Evolutionary conservation across 2,888 invertebrate genomes (phyloP).

Genomic region (Melinopterus prodromus): DNA sequence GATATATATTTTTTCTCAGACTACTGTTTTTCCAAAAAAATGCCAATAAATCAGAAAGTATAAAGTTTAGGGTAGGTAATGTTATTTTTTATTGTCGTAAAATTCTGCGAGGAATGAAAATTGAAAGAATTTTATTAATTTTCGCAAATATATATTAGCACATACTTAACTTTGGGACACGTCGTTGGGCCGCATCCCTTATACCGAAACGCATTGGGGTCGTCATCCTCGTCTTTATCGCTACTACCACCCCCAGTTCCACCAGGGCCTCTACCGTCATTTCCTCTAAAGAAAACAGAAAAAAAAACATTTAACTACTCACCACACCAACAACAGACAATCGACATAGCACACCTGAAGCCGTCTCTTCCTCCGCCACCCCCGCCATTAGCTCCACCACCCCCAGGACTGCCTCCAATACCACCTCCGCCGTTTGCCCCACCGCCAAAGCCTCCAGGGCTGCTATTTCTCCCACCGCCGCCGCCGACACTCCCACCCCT

Average conservation of each 20-base stretch:
- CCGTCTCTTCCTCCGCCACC: background rate
- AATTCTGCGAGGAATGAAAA: too few species aligned
- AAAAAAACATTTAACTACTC: background rate
- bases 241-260: background rate
- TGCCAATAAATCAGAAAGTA: too few species aligned
- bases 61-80: too few species aligned
- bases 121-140: too few species aligned
- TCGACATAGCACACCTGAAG: background rate
- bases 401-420: conserved; percentile 12
- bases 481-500: background rate
- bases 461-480: background rate
- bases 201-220: background rate
- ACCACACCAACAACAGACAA: background rate
- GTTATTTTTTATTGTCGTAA: too few species aligned
- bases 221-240: background rate
- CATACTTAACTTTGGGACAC: background rate
- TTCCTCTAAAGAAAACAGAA: background rate
- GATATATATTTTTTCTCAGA: too few species aligned
- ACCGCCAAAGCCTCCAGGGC: background rate
- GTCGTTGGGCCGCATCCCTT: background rate
- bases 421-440: background rate
- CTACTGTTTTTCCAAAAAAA: too few species aligned
- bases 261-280: background rate
- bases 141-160: too few species aligned
- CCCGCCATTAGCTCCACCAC: conserved; percentile 5